Evolutionary conservation across 2,888 invertebrate species (phyloP).

Genomic region (Cephus pygmeus): DNA sequence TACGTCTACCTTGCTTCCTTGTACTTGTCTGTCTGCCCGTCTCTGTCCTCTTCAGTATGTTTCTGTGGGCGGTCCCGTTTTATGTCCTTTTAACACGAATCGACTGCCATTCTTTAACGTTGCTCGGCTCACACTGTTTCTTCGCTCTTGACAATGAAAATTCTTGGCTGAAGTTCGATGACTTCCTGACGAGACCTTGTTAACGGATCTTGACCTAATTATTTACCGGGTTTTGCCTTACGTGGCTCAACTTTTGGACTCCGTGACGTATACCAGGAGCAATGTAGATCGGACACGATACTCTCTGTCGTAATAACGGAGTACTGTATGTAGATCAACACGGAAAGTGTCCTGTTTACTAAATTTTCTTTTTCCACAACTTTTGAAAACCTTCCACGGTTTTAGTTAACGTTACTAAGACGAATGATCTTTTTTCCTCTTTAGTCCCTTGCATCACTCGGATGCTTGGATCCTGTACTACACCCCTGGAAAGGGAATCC

Average conservation of each 20-base stretch:
- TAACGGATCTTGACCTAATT: not conserved
- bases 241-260: not conserved
- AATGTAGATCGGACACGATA: not conserved
- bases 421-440: constrained; percentile 53
- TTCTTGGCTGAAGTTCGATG: not conserved
- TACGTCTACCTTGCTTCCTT: not conserved
- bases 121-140: not conserved
- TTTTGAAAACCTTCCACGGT: not conserved
- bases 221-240: not conserved
- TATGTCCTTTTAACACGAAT: constrained; percentile 32
- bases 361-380: not conserved
- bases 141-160: not conserved
- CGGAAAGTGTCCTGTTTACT: not conserved
- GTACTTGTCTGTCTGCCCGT: not conserved
- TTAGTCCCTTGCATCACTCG: constrained; percentile 48
- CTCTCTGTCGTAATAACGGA: not conserved
- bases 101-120: constrained; percentile 29
- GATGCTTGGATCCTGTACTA: constrained; percentile 38
- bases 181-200: not conserved
- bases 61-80: constrained; percentile 40
- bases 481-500: constrained; percentile 40
- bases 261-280: not conserved
- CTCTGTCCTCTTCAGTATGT: not conserved
- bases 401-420: not conserved
- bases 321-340: not conserved